These are phyloP conservation scores for Mystacides longicornis DNA, from an alignment of 2,888 invertebrate genomes.

Conservation along the genomic window DNA sequence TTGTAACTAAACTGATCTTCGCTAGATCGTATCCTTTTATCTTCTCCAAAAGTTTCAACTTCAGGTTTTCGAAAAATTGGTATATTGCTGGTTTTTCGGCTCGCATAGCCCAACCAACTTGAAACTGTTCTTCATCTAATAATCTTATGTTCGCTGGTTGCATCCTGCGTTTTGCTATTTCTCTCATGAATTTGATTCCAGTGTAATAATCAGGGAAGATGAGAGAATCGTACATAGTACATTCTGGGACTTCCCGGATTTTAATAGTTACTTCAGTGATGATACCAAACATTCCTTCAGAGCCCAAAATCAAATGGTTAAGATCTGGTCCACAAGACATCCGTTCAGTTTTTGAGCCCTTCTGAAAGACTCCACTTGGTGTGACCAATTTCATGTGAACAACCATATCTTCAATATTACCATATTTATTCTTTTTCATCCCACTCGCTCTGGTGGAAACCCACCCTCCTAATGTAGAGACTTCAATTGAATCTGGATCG, in stretches of 20 bases:
- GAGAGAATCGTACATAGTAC: slow-evolving; percentile 85
- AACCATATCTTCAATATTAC: slow-evolving; percentile 93
- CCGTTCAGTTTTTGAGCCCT: slow-evolving; percentile 75
- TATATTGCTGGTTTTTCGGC: slow-evolving; percentile 33
- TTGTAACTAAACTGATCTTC: slow-evolving; percentile 82
- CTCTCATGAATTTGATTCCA: slow-evolving; percentile 86
- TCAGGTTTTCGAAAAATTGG: slow-evolving; percentile 63
- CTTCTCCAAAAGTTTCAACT: slow-evolving; percentile 67
- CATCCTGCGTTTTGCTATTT: slow-evolving; percentile 70
- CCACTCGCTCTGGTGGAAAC: slow-evolving; percentile 93
- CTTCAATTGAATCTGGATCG: slow-evolving; percentile 98
- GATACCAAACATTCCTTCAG: slow-evolving; percentile 94
- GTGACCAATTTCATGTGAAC: slow-evolving; percentile 87
- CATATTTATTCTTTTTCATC: slow-evolving; percentile 98
- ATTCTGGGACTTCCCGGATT: slow-evolving; percentile 80
- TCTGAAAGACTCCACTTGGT: slow-evolving; percentile 74
- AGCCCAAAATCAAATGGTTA: slow-evolving; percentile 74
- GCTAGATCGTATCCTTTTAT: slow-evolving; percentile 78
- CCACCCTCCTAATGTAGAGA: slow-evolving; percentile 97
- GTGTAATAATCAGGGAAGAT: slow-evolving; percentile 88
- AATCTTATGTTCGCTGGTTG: slow-evolving; percentile 94
- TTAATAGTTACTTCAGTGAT: slow-evolving; percentile 87
- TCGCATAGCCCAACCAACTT: slow-evolving; percentile 78
- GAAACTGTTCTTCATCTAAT: slow-evolving; percentile 93
- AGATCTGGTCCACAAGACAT: slow-evolving; percentile 95